Base-by-base conservation (phyloP, 1,140 invertebrate species). In the Steinernema feltiae region DNA sequence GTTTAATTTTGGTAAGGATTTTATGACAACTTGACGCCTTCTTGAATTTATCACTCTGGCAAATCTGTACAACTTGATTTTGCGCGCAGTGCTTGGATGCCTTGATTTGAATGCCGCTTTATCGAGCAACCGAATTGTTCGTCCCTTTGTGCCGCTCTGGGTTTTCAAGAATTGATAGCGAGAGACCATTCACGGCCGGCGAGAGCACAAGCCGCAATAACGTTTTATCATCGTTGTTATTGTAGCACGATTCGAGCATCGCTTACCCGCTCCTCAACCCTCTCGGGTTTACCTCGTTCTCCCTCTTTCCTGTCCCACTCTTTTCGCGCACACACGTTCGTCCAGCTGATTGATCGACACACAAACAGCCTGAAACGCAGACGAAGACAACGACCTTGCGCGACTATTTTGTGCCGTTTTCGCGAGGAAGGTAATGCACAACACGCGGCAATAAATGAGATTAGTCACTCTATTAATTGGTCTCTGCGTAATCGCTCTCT, bases 301-400 rank as follows among this genome's bases (percentile, higher is more conserved):
- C 24, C 53, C 2, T 27, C 53, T 15, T 21, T 7, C 41, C n/a
- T 46, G n/a, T 46, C 41, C 41, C 41, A 46, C 41, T 46, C 41
- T 12, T 63, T 63, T 63, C 53, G 53, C 53, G 53, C 53, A 63
- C 7, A 15, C 2, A 7, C 7, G 12, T 63, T 27, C 12, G 53
- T 63, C 53, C 53, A 63, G 53, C 53, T 63, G 53, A 63, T 63
- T 63, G 53, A 63, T 63, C 53, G 53, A n/a, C 53, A 27, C n/a
- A n/a, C 24, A 21, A 63, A 3, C 53, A 63, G 53, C 12, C 53
- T 63, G 53, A 63, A 15, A 63, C 24, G 53, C 24, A 63, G 53
- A 63, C 35, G 53, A 15, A 3, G 15, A 27, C 53, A 27, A n/a
- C 53, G 53, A 63, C 53, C 53, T 63, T 63, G 53, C 24, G 12